Conservation (phyloP, 2,888 invertebrate genomes). For the Ctenicera cuprea region DNA sequence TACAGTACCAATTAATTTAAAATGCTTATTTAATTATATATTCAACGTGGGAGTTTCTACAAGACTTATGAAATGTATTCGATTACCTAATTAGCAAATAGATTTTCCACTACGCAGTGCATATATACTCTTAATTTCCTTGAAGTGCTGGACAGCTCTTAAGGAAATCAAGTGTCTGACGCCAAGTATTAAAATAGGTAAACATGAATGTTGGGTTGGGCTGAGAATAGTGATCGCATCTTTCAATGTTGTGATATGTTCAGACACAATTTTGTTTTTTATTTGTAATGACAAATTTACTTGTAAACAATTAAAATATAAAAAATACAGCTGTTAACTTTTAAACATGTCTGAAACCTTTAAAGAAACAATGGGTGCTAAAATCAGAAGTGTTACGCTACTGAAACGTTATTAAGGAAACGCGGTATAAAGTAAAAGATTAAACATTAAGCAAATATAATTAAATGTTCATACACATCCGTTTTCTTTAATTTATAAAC, state of each 20-base stretch:
- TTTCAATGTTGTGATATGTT: background rate
- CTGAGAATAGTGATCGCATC: conserved; percentile 36
- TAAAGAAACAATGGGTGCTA: too few species aligned
- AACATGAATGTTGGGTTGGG: conserved; percentile 65
- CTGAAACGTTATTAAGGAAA: too few species aligned
- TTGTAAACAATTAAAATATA: too few species aligned
- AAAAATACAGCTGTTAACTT: too few species aligned
- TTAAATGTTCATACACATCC: conserved; percentile 31
- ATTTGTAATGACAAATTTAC: background rate
- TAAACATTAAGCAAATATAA: conserved; percentile 24
- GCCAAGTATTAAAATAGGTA: conserved; percentile 65
- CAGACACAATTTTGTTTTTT: too few species aligned
- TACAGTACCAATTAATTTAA: background rate
- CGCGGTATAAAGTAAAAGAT: background rate
- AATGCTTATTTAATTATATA: background rate
- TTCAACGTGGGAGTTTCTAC: background rate
- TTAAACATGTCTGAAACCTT: too few species aligned
- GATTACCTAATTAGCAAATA: conserved; percentile 69
- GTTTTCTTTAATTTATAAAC: conserved; percentile 48
- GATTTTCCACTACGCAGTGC: conserved; percentile 63
- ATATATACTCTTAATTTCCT: conserved; percentile 69
- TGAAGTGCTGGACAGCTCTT: conserved; percentile 70
- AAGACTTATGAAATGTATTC: conserved; percentile 48
- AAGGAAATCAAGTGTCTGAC: conserved; percentile 70
- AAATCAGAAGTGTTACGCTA: too few species aligned